Percentiles rank a stretch among this genome's conserved stretches.
Conservation (phyloP, 2,113 vertebrate genomes). For the Ictalurus furcatus region DNA sequence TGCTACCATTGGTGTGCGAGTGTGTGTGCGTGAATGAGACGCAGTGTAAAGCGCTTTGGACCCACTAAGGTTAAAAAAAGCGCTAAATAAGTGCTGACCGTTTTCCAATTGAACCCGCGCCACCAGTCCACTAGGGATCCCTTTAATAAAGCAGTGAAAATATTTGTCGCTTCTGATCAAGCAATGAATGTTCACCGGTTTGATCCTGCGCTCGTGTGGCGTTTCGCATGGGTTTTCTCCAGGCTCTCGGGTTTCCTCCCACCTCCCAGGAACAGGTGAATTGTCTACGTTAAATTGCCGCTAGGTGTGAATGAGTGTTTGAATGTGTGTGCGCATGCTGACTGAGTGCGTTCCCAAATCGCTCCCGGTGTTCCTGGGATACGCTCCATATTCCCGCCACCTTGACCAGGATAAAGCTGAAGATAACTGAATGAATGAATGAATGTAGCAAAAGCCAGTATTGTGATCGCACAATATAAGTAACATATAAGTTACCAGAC, state of each 20-base stretch:
- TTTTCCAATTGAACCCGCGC: no score
- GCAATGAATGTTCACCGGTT: no score
- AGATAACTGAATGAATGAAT: not conserved
- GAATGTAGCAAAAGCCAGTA: not conserved
- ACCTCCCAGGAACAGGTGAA: not conserved
- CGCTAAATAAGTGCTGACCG: no score
- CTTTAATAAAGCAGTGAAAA: no score
- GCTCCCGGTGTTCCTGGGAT: not conserved
- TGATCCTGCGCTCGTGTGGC: not conserved
- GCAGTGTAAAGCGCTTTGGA: no score
- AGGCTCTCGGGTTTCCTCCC: not conserved
- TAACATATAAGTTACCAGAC: not conserved
- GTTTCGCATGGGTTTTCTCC: not conserved
- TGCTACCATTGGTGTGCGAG: no score
- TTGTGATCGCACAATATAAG: not conserved
- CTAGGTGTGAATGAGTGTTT: not conserved
- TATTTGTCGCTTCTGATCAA: no score
- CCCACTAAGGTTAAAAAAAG: no score
- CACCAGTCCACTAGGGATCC: no score
- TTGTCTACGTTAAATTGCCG: not conserved
- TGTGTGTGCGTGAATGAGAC: no score
- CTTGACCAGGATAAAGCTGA: not conserved
- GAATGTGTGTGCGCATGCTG: not conserved
- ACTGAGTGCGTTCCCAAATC: not conserved
- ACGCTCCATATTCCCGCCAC: not conserved